Evolutionary conservation across 37 sponge, comb jelly and placozoan genomes (phyloP).

Genomic region (Ephydatia muelleri): DNA sequence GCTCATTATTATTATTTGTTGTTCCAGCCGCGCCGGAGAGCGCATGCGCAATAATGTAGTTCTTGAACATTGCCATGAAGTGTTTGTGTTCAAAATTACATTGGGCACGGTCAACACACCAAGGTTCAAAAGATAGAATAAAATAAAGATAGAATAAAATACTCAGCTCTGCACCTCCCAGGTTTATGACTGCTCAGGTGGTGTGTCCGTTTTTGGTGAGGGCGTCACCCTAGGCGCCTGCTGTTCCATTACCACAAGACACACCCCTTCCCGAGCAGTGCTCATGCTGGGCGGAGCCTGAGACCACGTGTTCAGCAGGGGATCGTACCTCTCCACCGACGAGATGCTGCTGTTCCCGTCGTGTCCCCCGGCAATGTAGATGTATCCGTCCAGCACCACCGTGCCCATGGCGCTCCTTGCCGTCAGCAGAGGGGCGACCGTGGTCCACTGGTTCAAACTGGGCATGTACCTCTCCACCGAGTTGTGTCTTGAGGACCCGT

Average conservation of each 20-base stretch:
- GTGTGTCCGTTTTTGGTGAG: background rate
- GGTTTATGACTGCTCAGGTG: background rate
- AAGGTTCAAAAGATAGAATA: background rate
- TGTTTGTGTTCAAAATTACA: no score
- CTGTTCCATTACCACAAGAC: background rate
- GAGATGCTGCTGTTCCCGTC: constrained; percentile 34
- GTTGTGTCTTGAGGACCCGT: constrained; percentile 23
- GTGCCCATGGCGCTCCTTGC: constrained; percentile 65
- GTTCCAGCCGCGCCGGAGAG: no score
- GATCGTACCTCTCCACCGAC: constrained; percentile 64
- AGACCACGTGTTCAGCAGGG: constrained; percentile 61
- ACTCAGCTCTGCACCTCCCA: no score
- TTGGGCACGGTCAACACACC: no score
- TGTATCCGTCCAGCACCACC: constrained; percentile 37
- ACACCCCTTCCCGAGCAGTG: background rate
- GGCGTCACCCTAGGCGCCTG: background rate
- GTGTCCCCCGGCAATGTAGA: constrained; percentile 71
- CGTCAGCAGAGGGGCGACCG: constrained; percentile 39
- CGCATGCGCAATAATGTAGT: no score
- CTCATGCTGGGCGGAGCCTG: constrained; percentile 24
- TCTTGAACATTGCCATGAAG: no score
- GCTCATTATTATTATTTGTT: no score
- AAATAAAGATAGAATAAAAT: no score
- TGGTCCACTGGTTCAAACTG: constrained; percentile 55
- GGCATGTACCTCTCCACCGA: constrained; percentile 61